Base-by-base conservation (phyloP, 2,113 vertebrate genomes). In the Tympanuchus pallidicinctus region DNA sequence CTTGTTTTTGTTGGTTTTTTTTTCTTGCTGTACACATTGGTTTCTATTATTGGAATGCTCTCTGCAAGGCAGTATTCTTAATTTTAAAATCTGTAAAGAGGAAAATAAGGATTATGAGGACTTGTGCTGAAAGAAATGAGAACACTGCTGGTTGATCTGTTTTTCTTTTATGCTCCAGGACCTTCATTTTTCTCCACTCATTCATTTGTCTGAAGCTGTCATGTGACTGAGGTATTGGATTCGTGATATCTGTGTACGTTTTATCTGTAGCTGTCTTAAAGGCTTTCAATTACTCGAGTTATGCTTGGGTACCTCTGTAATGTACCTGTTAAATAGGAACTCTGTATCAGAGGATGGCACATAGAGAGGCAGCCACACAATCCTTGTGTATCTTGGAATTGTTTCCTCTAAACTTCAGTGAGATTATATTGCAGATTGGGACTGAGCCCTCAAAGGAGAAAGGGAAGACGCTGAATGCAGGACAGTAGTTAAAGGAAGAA, bases 21-120 rank as follows among this genome's bases (percentile, higher is more conserved):
- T 28, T 67, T 13, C 48, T 67, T 84, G 70, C n/a, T 10, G 1
- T 28, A 6, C 18, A 40, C 15, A 0, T 32, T 71, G 38, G 14
- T 57, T 79, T 65, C 7, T 48, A 0, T 38, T 45, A 13, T 32
- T 86, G 43, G 52, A 86, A 25, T 7, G 10, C 0, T 0, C n/a
- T 52, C 50, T 34, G 59, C 38, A 11, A 45, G 25, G 14, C 8
- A 24, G 18, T 28, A 7, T 28, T 57, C 59, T 67, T 59, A 15
- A 40, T 73, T 73, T 25, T 22, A 42, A 56, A 45, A 50, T 27
- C 34, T 32, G 3, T 50, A 16, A 64, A 81, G 75, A 40, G 45
- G 28, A 66, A 82, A 92, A 59, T 60, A 45, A 87, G 52, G 66
- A 19, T 79, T 8, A 5, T 6, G 22, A 72, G 67, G 57, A 42